phyloP scores from a whole-genome alignment of 1,140 invertebrate species.

The Bombus confusus region DNA sequence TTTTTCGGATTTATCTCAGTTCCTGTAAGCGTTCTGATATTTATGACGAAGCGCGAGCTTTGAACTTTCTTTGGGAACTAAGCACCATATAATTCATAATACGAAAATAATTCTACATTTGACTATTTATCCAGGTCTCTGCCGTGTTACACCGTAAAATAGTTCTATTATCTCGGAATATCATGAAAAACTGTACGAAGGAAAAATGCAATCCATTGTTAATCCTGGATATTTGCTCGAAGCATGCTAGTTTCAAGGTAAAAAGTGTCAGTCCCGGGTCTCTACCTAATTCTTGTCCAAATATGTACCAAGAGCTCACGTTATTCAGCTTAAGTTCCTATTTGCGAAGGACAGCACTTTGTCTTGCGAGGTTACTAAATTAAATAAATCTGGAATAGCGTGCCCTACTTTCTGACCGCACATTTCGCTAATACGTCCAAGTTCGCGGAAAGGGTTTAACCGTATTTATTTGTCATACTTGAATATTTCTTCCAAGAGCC shows the following conservation, averaged over 20 bases:
- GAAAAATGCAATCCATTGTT: neutral
- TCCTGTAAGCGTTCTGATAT: too few relatives aligned
- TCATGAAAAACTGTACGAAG: too few relatives aligned
- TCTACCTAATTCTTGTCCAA: slow-evolving; percentile 24
- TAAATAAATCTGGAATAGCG: slow-evolving; percentile 32
- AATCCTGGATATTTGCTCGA: neutral
- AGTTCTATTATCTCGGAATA: neutral
- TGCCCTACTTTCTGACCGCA: neutral
- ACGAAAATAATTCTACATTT: neutral
- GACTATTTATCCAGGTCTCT: neutral
- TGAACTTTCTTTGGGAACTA: neutral
- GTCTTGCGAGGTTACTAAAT: neutral
- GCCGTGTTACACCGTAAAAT: neutral
- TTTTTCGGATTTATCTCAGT: too few relatives aligned
- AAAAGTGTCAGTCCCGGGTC: neutral
- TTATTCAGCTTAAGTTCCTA: slow-evolving; percentile 6
- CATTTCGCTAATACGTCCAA: neutral
- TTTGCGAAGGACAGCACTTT: slow-evolving; percentile 14
- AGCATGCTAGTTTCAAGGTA: neutral
- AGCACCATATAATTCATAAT: neutral
- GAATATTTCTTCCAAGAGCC: neutral
- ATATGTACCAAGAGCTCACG: neutral
- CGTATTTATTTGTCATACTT: neutral
- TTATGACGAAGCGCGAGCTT: too few relatives aligned
- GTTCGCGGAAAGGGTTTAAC: neutral